Base-by-base conservation (phyloP, 2,797 vertebrate genomes). In the Peromyscus melanophrys region DNA sequence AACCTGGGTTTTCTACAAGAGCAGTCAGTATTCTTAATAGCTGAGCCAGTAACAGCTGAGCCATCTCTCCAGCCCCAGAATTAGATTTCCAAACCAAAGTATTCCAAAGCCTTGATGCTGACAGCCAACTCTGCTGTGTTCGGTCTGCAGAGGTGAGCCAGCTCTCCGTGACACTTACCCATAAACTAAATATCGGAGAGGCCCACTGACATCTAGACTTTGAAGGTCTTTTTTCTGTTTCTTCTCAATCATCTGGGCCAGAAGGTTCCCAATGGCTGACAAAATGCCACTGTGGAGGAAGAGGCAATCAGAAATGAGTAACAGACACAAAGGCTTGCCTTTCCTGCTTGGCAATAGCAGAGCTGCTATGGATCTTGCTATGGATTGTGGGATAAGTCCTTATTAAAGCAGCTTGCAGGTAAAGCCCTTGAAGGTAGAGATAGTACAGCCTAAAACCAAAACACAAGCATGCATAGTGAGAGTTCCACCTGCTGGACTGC, bases 261-360 rank as follows among this genome's bases (percentile, higher is more conserved):
- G 98, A 82, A 99, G 96, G 97, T 99, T 99, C 90, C 99, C 99
- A 91, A 99, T 98, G 29, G 99, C 99, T 57, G 99, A 99, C 25
- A 99, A 99, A 97, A 99, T 96, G n/a, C 98, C 99, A 98, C 99
- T 99, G 98, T 43, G 98, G 98, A 61, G 29, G 98, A 98, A 63
- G 11, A 88, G 27, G 69, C 16, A 71, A 86, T 97, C 65, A 96
- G 90, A 87, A 77, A 81, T 59, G 11, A 59, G 55, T 59, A 19
- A 21, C 9, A 52, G 9, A 34, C 52, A 4, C 8, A 31, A 27
- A 7, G 40, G 23, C 3, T 4, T 16, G 6, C 63, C 59, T 43
- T 34, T 57, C n/a, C 80, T 29, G 2, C 37, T 1, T 0, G 4
- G 4, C 0, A 83, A 23, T 2, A 40, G 63, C 57, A 71, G 2